Evolutionary conservation across 2,797 vertebrate species (phyloP).

Genomic region (Enteromius paludinosus): DNA sequence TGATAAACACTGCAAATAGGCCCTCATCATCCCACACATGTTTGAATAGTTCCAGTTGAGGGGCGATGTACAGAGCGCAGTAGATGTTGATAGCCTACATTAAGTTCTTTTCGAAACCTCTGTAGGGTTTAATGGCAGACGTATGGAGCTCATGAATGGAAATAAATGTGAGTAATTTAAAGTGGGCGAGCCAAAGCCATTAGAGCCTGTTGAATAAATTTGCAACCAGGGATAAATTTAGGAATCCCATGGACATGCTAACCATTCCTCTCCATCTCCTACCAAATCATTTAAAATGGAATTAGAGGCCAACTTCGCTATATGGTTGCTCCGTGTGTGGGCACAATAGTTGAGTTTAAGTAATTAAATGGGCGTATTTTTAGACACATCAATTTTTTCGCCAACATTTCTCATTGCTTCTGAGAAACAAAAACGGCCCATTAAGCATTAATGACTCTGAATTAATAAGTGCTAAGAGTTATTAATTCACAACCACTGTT

Average conservation of each 20-base stretch:
- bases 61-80: conserved; percentile 15
- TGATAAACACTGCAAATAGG: conserved; percentile 49
- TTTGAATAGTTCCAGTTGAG: conserved; percentile 46
- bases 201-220: conserved; percentile 44
- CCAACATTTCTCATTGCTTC: conserved; percentile 40
- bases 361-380: conserved; percentile 45
- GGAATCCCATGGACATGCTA: conserved; percentile 36
- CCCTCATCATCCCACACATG: conserved; percentile 39
- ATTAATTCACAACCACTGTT: conserved; percentile 45
- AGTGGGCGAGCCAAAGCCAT: conserved; percentile 38
- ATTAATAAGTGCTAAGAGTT: conserved; percentile 53
- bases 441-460: conserved; percentile 55
- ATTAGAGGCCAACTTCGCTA: conserved; percentile 32
- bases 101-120: conserved; percentile 41
- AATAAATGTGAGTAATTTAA: conserved; percentile 42
- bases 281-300: conserved; percentile 44
- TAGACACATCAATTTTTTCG: conserved; percentile 16
- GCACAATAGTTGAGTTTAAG: conserved; percentile 33
- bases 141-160: conserved; percentile 39
- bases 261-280: conserved; percentile 14
- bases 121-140: conserved; percentile 33
- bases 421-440: conserved; percentile 50
- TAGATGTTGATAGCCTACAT: conserved; percentile 50
- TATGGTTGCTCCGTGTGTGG: conserved; percentile 33
- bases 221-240: conserved; percentile 40